Evolutionary conservation across 1,140 invertebrate genomes (phyloP).

Genomic region (Drosophila paulistorum): DNA sequence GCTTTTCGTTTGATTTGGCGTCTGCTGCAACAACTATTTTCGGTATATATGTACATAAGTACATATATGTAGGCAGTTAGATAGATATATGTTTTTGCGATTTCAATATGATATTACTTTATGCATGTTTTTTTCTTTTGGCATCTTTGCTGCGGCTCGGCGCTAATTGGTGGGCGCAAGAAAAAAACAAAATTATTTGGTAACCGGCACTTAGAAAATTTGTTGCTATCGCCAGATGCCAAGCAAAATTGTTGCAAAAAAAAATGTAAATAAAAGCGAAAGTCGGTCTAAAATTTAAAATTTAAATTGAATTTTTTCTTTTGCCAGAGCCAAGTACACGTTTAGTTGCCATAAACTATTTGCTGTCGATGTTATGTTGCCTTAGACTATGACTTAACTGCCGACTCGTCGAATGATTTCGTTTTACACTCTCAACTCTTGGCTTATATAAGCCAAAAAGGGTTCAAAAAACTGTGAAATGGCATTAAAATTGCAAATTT

Average conservation of each 20-base stretch:
- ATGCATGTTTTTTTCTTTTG: constrained; percentile 48
- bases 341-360: constrained; percentile 60
- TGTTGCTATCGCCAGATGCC: constrained; percentile 27
- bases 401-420: constrained; percentile 32
- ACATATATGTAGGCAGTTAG: constrained; percentile 38
- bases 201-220: constrained; percentile 49
- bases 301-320: constrained; percentile 51
- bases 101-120: constrained; percentile 69
- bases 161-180: constrained; percentile 57
- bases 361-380: constrained; percentile 27
- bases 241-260: constrained; percentile 35
- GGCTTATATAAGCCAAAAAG: constrained; percentile 55
- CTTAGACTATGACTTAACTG: constrained; percentile 38
- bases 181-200: constrained; percentile 35
- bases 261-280: constrained; percentile 53
- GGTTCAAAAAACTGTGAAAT: constrained; percentile 30
- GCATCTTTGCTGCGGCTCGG: constrained; percentile 32
- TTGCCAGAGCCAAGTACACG: constrained; percentile 48
- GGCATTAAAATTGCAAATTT: constrained; percentile 65
- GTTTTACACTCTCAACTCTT: constrained; percentile 47
- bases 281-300: constrained; percentile 51
- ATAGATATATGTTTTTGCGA: constrained; percentile 53
- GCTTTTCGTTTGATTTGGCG: constrained; percentile 37
- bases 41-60: neutral
- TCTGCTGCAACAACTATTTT: constrained; percentile 49